Evolutionary conservation across 1,140 invertebrate species (phyloP), one percentile per base, ranked within the genome.

Genomic region (Brachionus sp.): DNA sequence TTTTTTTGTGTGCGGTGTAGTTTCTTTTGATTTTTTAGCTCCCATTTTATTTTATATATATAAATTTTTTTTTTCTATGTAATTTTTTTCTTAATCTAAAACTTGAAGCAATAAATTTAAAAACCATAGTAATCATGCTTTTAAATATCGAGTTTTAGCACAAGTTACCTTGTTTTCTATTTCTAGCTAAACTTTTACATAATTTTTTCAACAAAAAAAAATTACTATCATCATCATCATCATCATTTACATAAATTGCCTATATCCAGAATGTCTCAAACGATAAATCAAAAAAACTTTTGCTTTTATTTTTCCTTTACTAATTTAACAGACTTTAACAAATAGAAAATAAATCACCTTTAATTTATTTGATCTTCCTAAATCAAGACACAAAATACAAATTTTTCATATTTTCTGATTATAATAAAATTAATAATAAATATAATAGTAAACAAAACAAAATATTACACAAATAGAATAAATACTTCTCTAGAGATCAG

Each of bases 1-100:
- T 25, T 82, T 82, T 42, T 82, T 82, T 4, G 33, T 3, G 39
- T 82, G 29, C n/a, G 50, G 9, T 57, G 16, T 19, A 42, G n/a
- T 66, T 19, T 62, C 50, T 66, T 80, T 80, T 10, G 50, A 57
- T 39, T 37, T 66, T 80, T 80, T 80, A 16, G 13, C 77, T 13
- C 77, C 77, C 77, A 80, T 80, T 80, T 80, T 75, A 68, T 46
- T 73, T 73, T n/a, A n/a, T n/a, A n/a, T n/a, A n/a, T n/a, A n/a
- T n/a, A n/a, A n/a, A n/a, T n/a, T n/a, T 73, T 2, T 5, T 66
- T 66, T 6, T 57, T 57, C 19, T 25, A 29, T 25, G 5, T 25
- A 29, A 6, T 25, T 66, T 9, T 33, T 66, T 73, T 73, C 16
- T 73, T 39, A 39, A 39, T 73, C 37, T 46, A 75, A 75, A 46